phyloP scores from a whole-genome alignment of 1,140 invertebrate species.

The Battus philenor region DNA sequence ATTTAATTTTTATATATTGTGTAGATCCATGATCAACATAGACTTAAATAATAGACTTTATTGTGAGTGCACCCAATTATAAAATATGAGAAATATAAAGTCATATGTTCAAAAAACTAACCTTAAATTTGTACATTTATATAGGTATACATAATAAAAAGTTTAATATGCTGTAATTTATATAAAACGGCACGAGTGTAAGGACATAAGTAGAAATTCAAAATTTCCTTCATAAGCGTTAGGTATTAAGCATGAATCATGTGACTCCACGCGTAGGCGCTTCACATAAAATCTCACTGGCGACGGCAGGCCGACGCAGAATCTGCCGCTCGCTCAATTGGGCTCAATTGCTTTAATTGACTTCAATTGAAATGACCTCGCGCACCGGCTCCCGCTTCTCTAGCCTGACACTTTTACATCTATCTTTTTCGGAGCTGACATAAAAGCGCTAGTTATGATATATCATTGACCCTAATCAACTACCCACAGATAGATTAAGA shows the following conservation, averaged over 20 bases:
- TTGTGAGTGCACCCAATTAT: no score
- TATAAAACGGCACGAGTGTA: not conserved
- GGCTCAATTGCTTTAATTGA: conserved; percentile 71
- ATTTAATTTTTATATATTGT: no score
- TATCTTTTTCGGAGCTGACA: conserved; percentile 72
- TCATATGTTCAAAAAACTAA: no score
- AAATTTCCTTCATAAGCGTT: not conserved
- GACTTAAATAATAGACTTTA: no score
- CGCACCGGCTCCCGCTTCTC: conserved; percentile 65
- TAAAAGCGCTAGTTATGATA: conserved; percentile 55
- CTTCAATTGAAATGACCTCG: conserved; percentile 74
- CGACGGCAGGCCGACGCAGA: conserved; percentile 57
- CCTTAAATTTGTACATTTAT: no score
- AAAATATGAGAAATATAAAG: no score
- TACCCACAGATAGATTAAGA: conserved; percentile 4
- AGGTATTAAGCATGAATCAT: conserved; percentile 42
- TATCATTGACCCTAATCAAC: conserved; percentile 46
- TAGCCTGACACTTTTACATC: conserved; percentile 73
- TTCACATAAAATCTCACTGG: conserved; percentile 71
- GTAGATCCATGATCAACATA: no score
- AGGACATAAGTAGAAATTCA: not conserved
- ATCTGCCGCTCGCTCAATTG: conserved; percentile 71
- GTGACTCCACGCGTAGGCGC: conserved; percentile 61
- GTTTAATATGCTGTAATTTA: no score
- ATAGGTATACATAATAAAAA: no score